Percentiles rank a stretch among this genome's conserved stretches.
Evolutionary conservation across 2,797 vertebrate species (phyloP).

Genomic region (Sebastes reedi): DNA sequence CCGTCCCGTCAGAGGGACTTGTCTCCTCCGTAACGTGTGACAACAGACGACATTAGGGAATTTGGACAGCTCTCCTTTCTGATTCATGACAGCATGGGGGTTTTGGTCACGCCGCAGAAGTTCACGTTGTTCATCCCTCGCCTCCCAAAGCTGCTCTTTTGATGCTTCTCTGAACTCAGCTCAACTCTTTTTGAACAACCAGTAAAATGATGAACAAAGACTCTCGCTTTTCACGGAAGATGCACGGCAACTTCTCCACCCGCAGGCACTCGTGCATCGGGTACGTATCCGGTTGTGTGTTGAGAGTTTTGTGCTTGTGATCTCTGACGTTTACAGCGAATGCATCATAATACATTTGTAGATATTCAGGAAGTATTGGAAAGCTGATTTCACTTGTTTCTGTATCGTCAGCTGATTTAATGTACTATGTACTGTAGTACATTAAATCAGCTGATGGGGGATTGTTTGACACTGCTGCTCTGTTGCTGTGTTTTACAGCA

Average conservation of each 20-base stretch:
- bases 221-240: slow-evolving; percentile 79
- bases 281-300: slow-evolving; percentile 69
- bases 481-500: background rate
- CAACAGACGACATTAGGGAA: slow-evolving; percentile 1
- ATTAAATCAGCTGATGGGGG: background rate
- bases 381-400: background rate
- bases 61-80: slow-evolving; percentile 18
- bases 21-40: background rate
- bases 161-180: slow-evolving; percentile 34
- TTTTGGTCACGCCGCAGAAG: slow-evolving; percentile 20
- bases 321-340: background rate
- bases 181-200: slow-evolving; percentile 5
- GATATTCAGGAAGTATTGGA: background rate
- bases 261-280: slow-evolving; percentile 86
- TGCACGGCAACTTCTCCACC: slow-evolving; percentile 76
- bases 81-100: slow-evolving; percentile 53
- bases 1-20: background rate
- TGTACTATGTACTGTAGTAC: background rate
- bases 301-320: background rate
- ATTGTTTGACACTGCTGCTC: background rate
- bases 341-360: background rate
- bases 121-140: slow-evolving; percentile 20
- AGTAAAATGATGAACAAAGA: slow-evolving; percentile 83
- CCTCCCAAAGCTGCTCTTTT: slow-evolving; percentile 18
- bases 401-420: background rate